Evolutionary conservation across 1,140 invertebrate genomes (phyloP).

Genomic region (Saxidomus purpurata): DNA sequence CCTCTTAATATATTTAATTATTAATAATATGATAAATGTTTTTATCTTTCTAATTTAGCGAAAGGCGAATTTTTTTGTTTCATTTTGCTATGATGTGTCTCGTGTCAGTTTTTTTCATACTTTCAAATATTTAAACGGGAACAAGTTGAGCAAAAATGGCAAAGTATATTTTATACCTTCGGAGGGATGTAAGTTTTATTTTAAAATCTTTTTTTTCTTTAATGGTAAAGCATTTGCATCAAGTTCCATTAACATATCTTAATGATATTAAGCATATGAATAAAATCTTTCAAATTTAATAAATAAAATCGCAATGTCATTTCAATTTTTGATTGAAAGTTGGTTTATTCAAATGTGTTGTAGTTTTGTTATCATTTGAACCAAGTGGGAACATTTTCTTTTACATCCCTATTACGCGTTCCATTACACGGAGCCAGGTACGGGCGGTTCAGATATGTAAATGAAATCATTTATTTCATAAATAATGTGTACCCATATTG

Average conservation of each 20-base stretch:
- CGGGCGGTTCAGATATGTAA: not conserved
- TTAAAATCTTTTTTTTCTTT: no score
- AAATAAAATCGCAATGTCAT: not conserved
- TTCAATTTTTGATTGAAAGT: not conserved
- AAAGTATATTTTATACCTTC: no score
- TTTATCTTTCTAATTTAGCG: not conserved
- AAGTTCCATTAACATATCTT: not conserved
- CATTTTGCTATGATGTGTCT: no score
- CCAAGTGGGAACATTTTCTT: not conserved
- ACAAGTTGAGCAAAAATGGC: no score
- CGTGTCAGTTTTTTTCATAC: no score
- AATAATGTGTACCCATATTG: not conserved
- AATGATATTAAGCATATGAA: not conserved
- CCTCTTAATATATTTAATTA: not conserved
- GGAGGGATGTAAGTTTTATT: no score
- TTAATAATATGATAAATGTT: not conserved
- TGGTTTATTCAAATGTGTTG: no score
- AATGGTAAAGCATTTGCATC: not conserved
- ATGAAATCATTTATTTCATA: conserved; percentile 16
- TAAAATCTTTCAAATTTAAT: not conserved
- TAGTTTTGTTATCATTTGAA: not conserved
- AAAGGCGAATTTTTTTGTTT: not conserved
- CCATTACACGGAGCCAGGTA: conserved; percentile 12
- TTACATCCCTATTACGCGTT: not conserved
- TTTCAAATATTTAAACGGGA: no score